These are phyloP conservation scores for Calcarius ornatus DNA, from an alignment of 2,113 vertebrate genomes.

Conservation along the genomic window DNA sequence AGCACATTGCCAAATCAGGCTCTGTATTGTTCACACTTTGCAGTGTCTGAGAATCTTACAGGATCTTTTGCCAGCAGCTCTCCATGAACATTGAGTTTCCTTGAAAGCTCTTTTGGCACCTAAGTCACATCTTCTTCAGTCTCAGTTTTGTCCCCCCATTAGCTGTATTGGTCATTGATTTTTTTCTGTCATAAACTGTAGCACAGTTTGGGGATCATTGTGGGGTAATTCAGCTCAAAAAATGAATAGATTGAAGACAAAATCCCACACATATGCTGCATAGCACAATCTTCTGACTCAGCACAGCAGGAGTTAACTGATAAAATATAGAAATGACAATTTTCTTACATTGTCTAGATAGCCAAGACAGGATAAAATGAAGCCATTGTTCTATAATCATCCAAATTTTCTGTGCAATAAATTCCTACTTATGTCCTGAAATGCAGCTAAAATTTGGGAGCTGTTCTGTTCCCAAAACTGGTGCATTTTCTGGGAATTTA, in stretches of 20 bases:
- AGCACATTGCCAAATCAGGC: not conserved
- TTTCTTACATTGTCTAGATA: conserved; percentile 21
- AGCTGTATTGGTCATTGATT: not conserved
- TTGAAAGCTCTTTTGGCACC: not conserved
- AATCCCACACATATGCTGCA: conserved; percentile 32
- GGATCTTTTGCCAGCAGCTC: not conserved
- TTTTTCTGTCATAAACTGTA: not conserved
- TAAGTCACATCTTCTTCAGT: not conserved
- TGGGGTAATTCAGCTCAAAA: not conserved
- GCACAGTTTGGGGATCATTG: not conserved
- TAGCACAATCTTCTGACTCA: conserved; percentile 51
- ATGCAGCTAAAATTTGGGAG: not conserved
- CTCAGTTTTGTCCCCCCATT: not conserved
- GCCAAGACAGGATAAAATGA: not conserved
- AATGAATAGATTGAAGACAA: conserved; percentile 50
- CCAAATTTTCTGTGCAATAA: not conserved
- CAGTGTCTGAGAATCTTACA: conserved; percentile 3
- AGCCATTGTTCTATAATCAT: not conserved
- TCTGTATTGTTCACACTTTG: conserved; percentile 13
- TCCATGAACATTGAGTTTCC: not conserved
- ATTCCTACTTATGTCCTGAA: not conserved
- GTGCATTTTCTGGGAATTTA: not conserved
- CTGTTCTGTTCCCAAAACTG: not conserved
- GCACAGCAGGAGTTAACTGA: conserved; percentile 11
- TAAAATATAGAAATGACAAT: not conserved